Evolutionary conservation across 2,113 vertebrate genomes (phyloP).

Genomic region (Accipiter virgatus): DNA sequence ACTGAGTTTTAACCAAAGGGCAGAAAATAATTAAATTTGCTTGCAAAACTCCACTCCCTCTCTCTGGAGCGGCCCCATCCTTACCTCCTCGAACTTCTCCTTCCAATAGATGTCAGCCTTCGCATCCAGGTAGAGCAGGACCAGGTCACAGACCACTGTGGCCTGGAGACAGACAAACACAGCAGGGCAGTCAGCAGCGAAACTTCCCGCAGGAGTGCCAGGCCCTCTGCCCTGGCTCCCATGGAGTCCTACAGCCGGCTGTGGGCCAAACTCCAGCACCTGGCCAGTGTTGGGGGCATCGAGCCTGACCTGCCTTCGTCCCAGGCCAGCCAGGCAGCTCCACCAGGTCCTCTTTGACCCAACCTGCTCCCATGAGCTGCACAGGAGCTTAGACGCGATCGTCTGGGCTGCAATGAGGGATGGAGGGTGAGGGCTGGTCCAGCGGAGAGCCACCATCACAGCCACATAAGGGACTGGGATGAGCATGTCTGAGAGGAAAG

Average conservation of each 20-base stretch:
- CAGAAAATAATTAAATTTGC: not conserved
- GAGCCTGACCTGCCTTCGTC: not conserved
- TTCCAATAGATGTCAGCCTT: constrained; percentile 74
- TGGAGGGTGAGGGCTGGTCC: too few species aligned
- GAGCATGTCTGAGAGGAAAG: not conserved
- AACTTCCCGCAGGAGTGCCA: not conserved
- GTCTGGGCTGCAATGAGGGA: not conserved
- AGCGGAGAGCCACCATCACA: rapidly evolving
- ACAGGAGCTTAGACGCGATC: not conserved
- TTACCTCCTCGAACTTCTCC: constrained; percentile 76
- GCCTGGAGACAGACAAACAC: constrained; percentile 35
- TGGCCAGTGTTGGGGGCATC: rapidly evolving
- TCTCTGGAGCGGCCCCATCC: not conserved
- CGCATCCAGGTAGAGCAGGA: constrained; percentile 74
- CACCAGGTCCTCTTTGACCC: not conserved
- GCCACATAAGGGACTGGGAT: not conserved
- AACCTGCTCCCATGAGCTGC: not conserved
- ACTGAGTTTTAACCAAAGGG: not conserved
- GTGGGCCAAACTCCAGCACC: not conserved
- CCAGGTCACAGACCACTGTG: constrained; percentile 75
- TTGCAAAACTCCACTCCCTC: not conserved
- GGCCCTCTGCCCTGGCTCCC: not conserved
- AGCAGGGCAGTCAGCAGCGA: not conserved
- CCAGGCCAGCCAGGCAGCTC: not conserved
- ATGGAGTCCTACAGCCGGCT: not conserved